Base-by-base conservation (phyloP, 1,140 invertebrate genomes). In the Penaeus indicus region DNA sequence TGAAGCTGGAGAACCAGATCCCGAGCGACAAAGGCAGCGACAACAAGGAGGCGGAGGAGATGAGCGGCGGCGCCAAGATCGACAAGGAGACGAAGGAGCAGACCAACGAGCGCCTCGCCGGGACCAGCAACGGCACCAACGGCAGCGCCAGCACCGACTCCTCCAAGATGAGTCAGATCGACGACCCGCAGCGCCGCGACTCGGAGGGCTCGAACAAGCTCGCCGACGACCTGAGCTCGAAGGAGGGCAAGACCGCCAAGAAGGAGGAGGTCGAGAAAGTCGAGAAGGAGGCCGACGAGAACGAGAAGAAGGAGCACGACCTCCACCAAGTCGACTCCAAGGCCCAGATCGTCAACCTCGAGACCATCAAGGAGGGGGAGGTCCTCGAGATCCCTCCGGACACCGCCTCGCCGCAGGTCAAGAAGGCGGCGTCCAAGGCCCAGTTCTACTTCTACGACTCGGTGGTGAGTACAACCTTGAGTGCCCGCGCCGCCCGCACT, bases 361-460 rank as follows among this genome's bases (percentile, higher is more conserved):
- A 90, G 47, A 90, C 90, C n/a, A 90, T 90, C 78, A 77, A 63
- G 47, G 90, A 90, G 64, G 90, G 90, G 25, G 90, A 88, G 82
- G 90, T 90, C 7, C 78, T 90, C 32, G 90, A 90, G 78, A 88
- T 90, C 27, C 86, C 86, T 54, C 82, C 86, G 10, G 83, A 85
- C 21, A 63, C 67, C 83, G 38, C 54, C 69, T 88, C 86, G 10
- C 83, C 90, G 1, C 83, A 67, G 0, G 80, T 79, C 8, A 54
- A 47, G 2, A 79, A 79, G 25, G 61, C 78, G n/a, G 27, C 54
- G 47, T 61, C 83, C 19, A 75, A 63, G 64, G 86, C 90, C 1
- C 64, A 69, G 25, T 90, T 90, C 84, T 88, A 81, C 90, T 90
- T 90, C 83, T 83, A 79, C 67, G 90, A 90, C 86, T 88, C 63